phyloP scores from a whole-genome alignment of 2,888 invertebrate species.

The Synergus japonicus region DNA sequence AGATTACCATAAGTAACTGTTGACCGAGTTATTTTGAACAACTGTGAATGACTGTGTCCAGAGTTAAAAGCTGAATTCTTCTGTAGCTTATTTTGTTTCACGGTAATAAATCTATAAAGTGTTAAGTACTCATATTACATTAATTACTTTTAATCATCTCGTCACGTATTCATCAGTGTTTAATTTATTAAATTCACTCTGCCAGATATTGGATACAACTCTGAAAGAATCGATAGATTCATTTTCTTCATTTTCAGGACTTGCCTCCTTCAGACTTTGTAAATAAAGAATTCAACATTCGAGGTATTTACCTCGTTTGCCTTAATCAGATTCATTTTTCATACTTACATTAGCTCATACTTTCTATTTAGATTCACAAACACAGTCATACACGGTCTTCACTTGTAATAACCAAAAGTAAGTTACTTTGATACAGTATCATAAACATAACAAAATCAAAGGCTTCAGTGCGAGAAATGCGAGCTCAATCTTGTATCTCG shows the following conservation, averaged over 20 bases:
- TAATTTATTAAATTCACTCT: conserved; percentile 1
- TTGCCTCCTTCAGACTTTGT: conserved; percentile 12
- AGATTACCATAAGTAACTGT: conserved; percentile 20
- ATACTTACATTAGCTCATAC: conserved; percentile 2
- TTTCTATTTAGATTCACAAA: conserved; percentile 21
- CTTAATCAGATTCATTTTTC: conserved; percentile 15
- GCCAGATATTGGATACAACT: neutral
- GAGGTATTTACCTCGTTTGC: neutral
- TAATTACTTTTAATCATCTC: conserved; percentile 9
- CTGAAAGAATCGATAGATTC: neutral
- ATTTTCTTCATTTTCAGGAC: conserved; percentile 12
- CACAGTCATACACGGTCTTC: conserved; percentile 36
- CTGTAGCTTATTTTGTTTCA: conserved; percentile 20
- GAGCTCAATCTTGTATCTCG: conserved; percentile 44
- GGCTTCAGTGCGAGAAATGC: conserved; percentile 26
- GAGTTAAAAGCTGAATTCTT: conserved; percentile 1
- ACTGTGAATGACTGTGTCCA: conserved; percentile 37
- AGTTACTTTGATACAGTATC: conserved; percentile 32
- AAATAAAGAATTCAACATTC: conserved; percentile 23
- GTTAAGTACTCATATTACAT: conserved; percentile 2
- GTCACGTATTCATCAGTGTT: conserved; percentile 24
- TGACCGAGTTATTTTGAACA: neutral
- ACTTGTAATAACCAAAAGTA: conserved; percentile 21
- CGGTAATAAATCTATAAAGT: conserved; percentile 37
- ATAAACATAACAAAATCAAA: conserved; percentile 38